A percentile compares a stretch with the other conserved stretches of the same genome.
Conservation (phyloP, 2,113 vertebrate species). For the Abramis brama region DNA sequence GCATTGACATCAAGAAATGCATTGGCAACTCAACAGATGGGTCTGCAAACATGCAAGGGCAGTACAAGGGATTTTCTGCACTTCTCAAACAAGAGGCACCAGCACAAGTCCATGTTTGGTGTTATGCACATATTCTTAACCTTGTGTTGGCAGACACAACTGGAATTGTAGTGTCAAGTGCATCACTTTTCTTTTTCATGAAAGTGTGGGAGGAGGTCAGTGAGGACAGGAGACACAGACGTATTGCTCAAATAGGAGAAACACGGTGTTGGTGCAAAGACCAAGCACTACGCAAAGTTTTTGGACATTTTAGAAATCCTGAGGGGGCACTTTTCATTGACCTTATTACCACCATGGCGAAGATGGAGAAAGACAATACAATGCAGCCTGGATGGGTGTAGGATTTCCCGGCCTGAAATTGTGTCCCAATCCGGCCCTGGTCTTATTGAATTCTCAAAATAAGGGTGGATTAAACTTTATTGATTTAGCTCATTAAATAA, state of each 20-base stretch:
- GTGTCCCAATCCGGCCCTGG: too few relatives aligned
- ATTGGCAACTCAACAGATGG: background rate
- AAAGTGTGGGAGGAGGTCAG: slow-evolving; percentile 32
- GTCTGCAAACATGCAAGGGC: background rate
- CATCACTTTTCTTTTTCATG: background rate
- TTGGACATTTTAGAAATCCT: slow-evolving; percentile 37
- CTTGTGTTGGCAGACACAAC: slow-evolving; percentile 21
- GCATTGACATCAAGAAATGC: background rate
- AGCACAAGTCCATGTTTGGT: slow-evolving; percentile 19
- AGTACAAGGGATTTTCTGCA: background rate
- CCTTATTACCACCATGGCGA: slow-evolving; percentile 8
- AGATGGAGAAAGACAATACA: background rate
- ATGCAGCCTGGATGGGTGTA: background rate
- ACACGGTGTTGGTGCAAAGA: slow-evolving; percentile 15
- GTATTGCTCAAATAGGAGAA: slow-evolving; percentile 35
- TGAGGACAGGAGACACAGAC: background rate
- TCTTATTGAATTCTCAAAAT: too few relatives aligned
- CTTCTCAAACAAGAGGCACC: background rate
- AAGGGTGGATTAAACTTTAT: too few relatives aligned
- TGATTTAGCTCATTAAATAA: too few relatives aligned
- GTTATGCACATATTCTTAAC: slow-evolving; percentile 44
- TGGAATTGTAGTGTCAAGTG: too few relatives aligned
- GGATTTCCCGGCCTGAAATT: too few relatives aligned
- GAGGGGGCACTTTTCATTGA: slow-evolving; percentile 26
- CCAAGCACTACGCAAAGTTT: slow-evolving; percentile 38